A percentile compares a stretch with the other conserved stretches of the same genome.
Evolutionary conservation across 2,888 invertebrate genomes (phyloP).

Genomic region (Pegoplata infirma): DNA sequence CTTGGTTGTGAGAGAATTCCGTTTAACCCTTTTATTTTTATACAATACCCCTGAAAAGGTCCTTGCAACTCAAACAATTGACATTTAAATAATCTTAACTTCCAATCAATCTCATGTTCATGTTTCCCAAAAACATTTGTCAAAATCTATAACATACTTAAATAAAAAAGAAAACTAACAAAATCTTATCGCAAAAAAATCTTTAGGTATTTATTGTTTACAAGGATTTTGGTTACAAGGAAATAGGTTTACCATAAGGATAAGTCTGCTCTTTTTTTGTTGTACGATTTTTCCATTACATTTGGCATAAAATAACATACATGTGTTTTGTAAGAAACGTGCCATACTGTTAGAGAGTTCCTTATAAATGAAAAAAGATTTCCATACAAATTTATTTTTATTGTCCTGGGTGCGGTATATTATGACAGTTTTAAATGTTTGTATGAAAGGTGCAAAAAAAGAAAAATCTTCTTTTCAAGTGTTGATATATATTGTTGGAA

Average conservation of each 20-base stretch:
- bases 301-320: slow-evolving; percentile 29
- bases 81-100: slow-evolving; percentile 61
- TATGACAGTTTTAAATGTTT: slow-evolving; percentile 60
- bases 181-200: slow-evolving; percentile 50
- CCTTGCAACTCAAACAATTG: slow-evolving; percentile 21
- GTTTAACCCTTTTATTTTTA: slow-evolving; percentile 50
- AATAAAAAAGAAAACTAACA: neutral
- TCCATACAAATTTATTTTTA: slow-evolving; percentile 11
- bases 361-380: slow-evolving; percentile 10
- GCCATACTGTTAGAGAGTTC: slow-evolving; percentile 37
- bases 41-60: neutral
- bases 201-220: slow-evolving; percentile 58
- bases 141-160: neutral
- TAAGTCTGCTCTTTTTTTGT: slow-evolving; percentile 46
- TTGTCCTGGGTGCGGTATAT: slow-evolving; percentile 62
- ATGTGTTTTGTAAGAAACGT: slow-evolving; percentile 59
- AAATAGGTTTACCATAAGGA: slow-evolving; percentile 52
- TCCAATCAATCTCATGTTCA: slow-evolving; percentile 58
- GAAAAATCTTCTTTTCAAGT: slow-evolving; percentile 12
- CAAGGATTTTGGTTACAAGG: slow-evolving; percentile 60
- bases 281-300: slow-evolving; percentile 5
- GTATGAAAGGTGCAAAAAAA: slow-evolving; percentile 53
- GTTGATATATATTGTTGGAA: neutral
- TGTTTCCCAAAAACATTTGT: slow-evolving; percentile 39
- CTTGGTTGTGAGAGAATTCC: slow-evolving; percentile 20